Percentiles rank a stretch among this genome's conserved stretches.
Evolutionary conservation across 2,797 vertebrate species (phyloP).

Genomic region (Sebastes variabilis): DNA sequence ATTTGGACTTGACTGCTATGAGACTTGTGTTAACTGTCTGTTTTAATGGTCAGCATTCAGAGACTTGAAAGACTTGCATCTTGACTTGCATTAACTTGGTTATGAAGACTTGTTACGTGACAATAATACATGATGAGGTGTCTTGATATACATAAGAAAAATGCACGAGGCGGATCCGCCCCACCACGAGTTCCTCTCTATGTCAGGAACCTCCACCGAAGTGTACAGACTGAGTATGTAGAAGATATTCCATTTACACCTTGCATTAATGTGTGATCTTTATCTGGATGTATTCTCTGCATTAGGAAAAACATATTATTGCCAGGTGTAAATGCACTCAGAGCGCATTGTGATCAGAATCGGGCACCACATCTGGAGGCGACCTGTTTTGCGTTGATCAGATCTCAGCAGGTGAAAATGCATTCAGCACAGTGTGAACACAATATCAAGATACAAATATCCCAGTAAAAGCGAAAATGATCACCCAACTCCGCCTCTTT

Average conservation of each 20-base stretch:
- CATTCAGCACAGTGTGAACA: neutral
- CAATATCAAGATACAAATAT: neutral
- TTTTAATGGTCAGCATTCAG: neutral
- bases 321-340: neutral
- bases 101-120: neutral
- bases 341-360: neutral
- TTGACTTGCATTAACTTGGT: neutral
- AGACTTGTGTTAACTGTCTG: neutral
- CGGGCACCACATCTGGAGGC: neutral
- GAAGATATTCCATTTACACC: neutral
- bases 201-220: neutral
- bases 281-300: neutral
- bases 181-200: neutral
- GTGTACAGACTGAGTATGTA: neutral
- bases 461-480: neutral
- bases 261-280: neutral
- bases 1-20: neutral
- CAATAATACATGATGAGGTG: neutral
- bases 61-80: neutral
- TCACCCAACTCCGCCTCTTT: neutral
- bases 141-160: neutral
- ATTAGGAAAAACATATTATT: neutral
- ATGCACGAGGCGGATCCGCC: neutral
- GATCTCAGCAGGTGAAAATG: neutral
- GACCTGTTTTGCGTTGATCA: neutral